A percentile compares a stretch with the other conserved stretches of the same genome.
Evolutionary conservation across 2,888 invertebrate genomes (phyloP).

Genomic region (Camponotus fellah): DNA sequence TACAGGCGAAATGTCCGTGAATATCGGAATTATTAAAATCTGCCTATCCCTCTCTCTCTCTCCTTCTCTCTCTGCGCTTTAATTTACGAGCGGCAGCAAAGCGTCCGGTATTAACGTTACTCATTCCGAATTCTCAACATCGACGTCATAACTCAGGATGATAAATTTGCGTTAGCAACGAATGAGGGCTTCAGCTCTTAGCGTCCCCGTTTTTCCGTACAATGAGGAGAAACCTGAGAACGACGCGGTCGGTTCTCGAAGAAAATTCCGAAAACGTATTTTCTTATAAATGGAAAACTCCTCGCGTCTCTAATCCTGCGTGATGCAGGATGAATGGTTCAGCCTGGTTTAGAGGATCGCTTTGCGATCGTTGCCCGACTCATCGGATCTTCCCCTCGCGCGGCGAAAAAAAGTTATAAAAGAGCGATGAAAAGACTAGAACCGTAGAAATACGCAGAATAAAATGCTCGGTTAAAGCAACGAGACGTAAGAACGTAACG

Average conservation of each 20-base stretch:
- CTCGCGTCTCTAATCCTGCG: constrained; percentile 77
- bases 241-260: constrained; percentile 61
- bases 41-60: constrained; percentile 21
- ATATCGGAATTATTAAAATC: constrained; percentile 73
- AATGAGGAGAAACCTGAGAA: constrained; percentile 70
- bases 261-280: constrained; percentile 78
- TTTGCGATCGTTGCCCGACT: constrained; percentile 54
- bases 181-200: constrained; percentile 65
- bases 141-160: constrained; percentile 77
- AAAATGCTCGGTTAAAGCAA: constrained; percentile 51
- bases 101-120: constrained; percentile 73
- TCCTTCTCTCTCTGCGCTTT: constrained; percentile 58
- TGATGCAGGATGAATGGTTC: constrained; percentile 78
- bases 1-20: constrained; percentile 53
- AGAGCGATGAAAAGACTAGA: constrained; percentile 44
- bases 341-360: constrained; percentile 49
- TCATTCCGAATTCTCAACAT: constrained; percentile 76
- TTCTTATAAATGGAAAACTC: constrained; percentile 83
- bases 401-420: constrained; percentile 38
- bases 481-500: constrained; percentile 50
- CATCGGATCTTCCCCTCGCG: constrained; percentile 38
- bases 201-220: constrained; percentile 65
- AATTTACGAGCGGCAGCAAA: constrained; percentile 74
- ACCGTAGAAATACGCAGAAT: constrained; percentile 26
- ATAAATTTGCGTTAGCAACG: constrained; percentile 76